phyloP scores from a whole-genome alignment of 1,140 invertebrate genomes.

The Zaprionus africanus region DNA sequence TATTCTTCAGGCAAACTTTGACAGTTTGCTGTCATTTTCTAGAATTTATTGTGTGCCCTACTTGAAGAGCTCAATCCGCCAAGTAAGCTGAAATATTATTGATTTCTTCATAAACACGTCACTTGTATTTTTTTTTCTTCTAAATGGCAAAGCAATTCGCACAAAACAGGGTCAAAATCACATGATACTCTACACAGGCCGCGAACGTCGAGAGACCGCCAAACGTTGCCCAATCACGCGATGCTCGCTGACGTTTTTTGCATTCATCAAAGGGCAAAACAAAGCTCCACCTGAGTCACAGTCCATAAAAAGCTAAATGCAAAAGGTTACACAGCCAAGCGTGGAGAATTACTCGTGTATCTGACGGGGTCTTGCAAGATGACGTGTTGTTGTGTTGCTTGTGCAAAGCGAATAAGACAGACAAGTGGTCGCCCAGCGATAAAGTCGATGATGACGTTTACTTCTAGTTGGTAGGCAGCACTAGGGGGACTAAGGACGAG shows the following conservation, averaged over 20 bases:
- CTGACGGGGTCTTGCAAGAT: slow-evolving; percentile 20
- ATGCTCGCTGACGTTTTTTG: slow-evolving; percentile 55
- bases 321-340: slow-evolving; percentile 55
- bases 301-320: slow-evolving; percentile 59
- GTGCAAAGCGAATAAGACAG: slow-evolving; percentile 29
- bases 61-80: neutral
- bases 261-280: slow-evolving; percentile 53
- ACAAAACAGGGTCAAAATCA: slow-evolving; percentile 68
- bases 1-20: neutral
- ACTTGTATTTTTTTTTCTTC: neutral
- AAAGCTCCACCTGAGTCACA: slow-evolving; percentile 51
- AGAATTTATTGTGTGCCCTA: neutral
- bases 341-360: slow-evolving; percentile 13
- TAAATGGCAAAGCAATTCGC: neutral
- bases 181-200: slow-evolving; percentile 32
- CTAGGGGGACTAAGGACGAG: neutral
- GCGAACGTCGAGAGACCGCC: neutral
- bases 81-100: slow-evolving; percentile 49
- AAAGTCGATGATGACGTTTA: slow-evolving; percentile 42
- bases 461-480: slow-evolving; percentile 27
- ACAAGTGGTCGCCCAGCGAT: slow-evolving; percentile 55
- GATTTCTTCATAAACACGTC: slow-evolving; percentile 44
- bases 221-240: slow-evolving; percentile 66
- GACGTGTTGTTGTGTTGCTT: slow-evolving; percentile 40
- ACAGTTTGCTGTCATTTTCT: slow-evolving; percentile 1